Evolutionary conservation across 2,888 invertebrate genomes (phyloP).

Genomic region (Stenurella melanura): DNA sequence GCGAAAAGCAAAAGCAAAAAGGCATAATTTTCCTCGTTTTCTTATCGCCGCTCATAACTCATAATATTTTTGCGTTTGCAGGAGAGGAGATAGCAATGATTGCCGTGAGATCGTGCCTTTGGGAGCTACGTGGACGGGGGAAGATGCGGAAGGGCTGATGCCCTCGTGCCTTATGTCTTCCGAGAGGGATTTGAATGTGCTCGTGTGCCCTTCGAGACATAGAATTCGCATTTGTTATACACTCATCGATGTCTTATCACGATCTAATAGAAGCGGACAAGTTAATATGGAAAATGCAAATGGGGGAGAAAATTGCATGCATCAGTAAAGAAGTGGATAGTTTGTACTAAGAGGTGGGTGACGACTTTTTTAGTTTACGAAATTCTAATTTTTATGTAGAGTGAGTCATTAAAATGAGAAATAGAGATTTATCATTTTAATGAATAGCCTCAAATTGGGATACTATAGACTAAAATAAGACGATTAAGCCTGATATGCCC

Average conservation of each 20-base stretch:
- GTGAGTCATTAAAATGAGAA: no score
- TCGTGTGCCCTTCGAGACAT: conserved; percentile 62
- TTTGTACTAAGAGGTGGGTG: conserved; percentile 9
- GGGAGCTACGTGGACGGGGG: conserved; percentile 63
- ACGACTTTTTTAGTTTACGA: neutral
- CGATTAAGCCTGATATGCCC: no score
- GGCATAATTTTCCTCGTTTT: conserved; percentile 26
- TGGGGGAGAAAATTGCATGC: conserved; percentile 48
- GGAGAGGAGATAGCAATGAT: conserved; percentile 62
- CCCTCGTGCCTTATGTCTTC: conserved; percentile 55
- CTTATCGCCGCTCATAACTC: conserved; percentile 47
- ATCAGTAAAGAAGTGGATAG: neutral
- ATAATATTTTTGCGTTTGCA: conserved; percentile 53
- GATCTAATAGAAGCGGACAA: conserved; percentile 38
- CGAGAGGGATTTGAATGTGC: conserved; percentile 68
- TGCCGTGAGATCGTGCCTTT: conserved; percentile 69
- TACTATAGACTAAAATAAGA: no score
- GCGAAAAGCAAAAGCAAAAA: neutral
- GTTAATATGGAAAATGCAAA: conserved; percentile 49
- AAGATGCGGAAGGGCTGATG: conserved; percentile 42
- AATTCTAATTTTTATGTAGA: no score
- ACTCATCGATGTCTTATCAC: conserved; percentile 44
- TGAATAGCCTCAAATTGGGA: no score
- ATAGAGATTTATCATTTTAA: no score
- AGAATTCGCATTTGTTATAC: conserved; percentile 62